Evolutionary conservation across 2,888 invertebrate genomes (phyloP), one percentile per base, ranked within the genome.

Genomic region (Calameuta pallipes): DNA sequence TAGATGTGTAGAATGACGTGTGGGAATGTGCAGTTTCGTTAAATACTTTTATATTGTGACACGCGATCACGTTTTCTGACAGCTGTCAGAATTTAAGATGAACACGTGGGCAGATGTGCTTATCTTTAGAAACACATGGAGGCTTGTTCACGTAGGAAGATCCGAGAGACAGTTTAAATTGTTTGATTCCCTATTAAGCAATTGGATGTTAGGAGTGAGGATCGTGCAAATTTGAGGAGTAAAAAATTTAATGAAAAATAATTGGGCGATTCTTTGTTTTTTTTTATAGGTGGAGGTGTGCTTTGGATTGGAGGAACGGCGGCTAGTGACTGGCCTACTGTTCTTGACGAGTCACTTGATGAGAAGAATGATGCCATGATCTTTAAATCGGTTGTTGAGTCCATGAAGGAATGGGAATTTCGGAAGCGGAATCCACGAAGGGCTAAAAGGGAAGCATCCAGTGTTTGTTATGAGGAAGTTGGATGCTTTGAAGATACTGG

Each of bases 401-500:
- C 96, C 78, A 94, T 97, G 93, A 93, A 93, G 75, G 94, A 95
- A 88, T 97, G 96, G 96, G 93, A 95, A 69, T 92, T 93, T 78
- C 94, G 93, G 93, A 94, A 89, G 80, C 81, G 75, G 76, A 76
- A 80, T 73, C 80, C 82, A 73, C 88, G 85, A 90, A 95, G 96
- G 89, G 93, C 92, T 33, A 97, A 97, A 90, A 92, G 97, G 78
- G 96, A 97, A 30, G 95, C 96, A 80, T 95, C 96, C 82, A 94
- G 94, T 81, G 96, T 97, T 2, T 98, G 98, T 90, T 98, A 98
- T 90, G 95, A 95, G 33, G 96, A 97, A 81, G 94, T 98, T 76
- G 98, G 98, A 12, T 98, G 98, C 89, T 98, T 98, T 92, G 96
- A 97, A 88, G 97, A 97, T 87, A 95, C 96, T 4, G 98, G 98